A percentile compares a stretch with the other conserved stretches of the same genome.
Conservation (phyloP, 2,888 invertebrate genomes). For the Chrysotoxum bicinctum region DNA sequence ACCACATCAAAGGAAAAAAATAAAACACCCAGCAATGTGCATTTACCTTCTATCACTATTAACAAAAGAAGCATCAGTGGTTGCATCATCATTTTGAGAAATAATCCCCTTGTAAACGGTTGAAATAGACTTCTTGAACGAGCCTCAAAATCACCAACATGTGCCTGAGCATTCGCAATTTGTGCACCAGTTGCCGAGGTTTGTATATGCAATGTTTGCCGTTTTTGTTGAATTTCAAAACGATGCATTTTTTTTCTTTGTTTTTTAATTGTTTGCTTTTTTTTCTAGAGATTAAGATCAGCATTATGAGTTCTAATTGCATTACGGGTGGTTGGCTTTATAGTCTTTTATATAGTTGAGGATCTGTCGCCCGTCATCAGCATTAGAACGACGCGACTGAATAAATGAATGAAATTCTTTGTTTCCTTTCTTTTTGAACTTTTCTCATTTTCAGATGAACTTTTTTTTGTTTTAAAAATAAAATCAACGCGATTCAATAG, state of each 20-base stretch:
- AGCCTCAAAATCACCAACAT: slow-evolving; percentile 60
- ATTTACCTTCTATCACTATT: slow-evolving; percentile 16
- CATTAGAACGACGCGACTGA: background rate
- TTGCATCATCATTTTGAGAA: slow-evolving; percentile 56
- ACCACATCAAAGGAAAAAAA: background rate
- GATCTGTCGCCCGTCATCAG: slow-evolving; percentile 15
- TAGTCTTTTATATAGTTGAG: background rate
- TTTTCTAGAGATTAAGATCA: slow-evolving; percentile 41
- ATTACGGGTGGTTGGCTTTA: slow-evolving; percentile 21
- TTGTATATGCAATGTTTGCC: slow-evolving; percentile 74
- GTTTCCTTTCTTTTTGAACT: slow-evolving; percentile 25
- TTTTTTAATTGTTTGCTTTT: slow-evolving; percentile 4
- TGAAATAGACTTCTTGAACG: slow-evolving; percentile 22
- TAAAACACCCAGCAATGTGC: slow-evolving; percentile 36
- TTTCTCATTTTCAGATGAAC: slow-evolving; percentile 13
- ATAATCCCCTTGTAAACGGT: slow-evolving; percentile 39
- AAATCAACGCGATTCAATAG: slow-evolving; percentile 34
- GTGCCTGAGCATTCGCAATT: slow-evolving; percentile 78
- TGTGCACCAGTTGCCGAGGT: slow-evolving; percentile 79
- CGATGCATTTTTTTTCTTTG: background rate
- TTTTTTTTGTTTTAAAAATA: slow-evolving; percentile 20
- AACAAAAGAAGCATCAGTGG: background rate
- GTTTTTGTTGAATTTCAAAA: slow-evolving; percentile 28
- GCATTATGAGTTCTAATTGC: slow-evolving; percentile 48
- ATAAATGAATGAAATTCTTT: slow-evolving; percentile 68